Base-by-base conservation (phyloP, 2,113 vertebrate species). In the Gambusia affinis region DNA sequence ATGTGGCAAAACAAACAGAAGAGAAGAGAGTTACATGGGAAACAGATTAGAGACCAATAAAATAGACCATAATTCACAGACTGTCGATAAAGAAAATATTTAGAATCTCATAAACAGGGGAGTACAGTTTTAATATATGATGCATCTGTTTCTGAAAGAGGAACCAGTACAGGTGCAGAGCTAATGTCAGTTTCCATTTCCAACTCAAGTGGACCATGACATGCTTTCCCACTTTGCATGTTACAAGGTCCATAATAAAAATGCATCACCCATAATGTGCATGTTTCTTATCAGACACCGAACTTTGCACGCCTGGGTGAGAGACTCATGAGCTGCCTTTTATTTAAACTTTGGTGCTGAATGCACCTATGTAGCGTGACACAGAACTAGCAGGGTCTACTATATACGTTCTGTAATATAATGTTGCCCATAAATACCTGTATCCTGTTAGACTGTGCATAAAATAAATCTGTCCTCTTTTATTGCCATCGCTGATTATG, bases 401-500 rank as follows among this genome's bases (percentile, higher is more conserved):
- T 62, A 76, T 76, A 42, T 80, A 85, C 79, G 78, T 90, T 83
- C 78, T 75, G 75, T 28, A 64, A 71, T 78, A 29, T 28, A 30
- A 66, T 86, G 83, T 83, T 82, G 85, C 66, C 78, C 47, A 60
- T 12, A 42, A 72, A 71, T 64, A 61, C 76, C 76, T 64, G 73
- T 74, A 57, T 71, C 81, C 70, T n/a, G 72, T 82, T 88, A 71
- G 79, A 61, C 85, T 83, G 75, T 72, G 75, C 70, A 81, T 64
- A 60, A 83, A 30, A 81, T 76, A 80, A 89, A 84, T 74, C 76
- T 70, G 14, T 74, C 60, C 24, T 76, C 72, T 84, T 81, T 70
- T 82, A 76, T 76, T 82, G 73, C 69, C 62, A 71, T 64, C 35
- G 75, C 70, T 75, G 70, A 79, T 89, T 79, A 85, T 83, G 84